Evolutionary conservation across 2,113 vertebrate species (phyloP).

Genomic region (Marmota flaviventris): DNA sequence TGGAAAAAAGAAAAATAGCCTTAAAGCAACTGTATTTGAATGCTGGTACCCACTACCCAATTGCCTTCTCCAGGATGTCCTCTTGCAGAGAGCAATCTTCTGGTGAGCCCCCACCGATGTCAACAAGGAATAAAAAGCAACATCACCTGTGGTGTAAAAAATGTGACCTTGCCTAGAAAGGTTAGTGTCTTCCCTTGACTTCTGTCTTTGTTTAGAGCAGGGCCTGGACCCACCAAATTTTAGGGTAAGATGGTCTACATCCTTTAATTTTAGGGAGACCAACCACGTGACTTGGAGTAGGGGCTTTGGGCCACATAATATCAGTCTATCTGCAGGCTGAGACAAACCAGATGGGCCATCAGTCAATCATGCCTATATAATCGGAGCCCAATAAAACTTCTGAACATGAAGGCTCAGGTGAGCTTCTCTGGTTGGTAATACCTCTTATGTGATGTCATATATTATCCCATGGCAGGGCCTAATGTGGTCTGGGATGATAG

Average conservation of each 20-base stretch:
- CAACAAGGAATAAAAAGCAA: not conserved
- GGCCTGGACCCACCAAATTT: not conserved
- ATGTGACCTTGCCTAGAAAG: not conserved
- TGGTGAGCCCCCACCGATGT: not conserved
- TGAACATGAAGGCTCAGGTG: not conserved
- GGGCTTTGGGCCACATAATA: not conserved
- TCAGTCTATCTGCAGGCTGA: not conserved
- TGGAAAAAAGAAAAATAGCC: not conserved
- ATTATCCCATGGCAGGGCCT: not conserved
- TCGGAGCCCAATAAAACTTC: not conserved
- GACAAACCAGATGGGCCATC: not conserved
- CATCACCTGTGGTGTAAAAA: not conserved
- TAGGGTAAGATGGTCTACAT: not conserved
- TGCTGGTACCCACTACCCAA: not conserved
- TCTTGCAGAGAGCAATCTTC: not conserved
- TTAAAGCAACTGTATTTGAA: not conserved
- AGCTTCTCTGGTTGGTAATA: not conserved
- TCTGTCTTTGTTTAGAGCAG: not conserved
- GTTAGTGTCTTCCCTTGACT: not conserved
- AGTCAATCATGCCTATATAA: not conserved
- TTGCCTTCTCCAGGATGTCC: not conserved
- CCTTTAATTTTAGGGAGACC: not conserved
- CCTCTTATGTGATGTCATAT: too few relatives aligned
- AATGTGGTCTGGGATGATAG: rapidly evolving
- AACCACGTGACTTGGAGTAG: not conserved